Evolutionary conservation across 2,113 vertebrate genomes (phyloP), one percentile per base, ranked within the genome.

Genomic region (Ivindomyrus marchei): DNA sequence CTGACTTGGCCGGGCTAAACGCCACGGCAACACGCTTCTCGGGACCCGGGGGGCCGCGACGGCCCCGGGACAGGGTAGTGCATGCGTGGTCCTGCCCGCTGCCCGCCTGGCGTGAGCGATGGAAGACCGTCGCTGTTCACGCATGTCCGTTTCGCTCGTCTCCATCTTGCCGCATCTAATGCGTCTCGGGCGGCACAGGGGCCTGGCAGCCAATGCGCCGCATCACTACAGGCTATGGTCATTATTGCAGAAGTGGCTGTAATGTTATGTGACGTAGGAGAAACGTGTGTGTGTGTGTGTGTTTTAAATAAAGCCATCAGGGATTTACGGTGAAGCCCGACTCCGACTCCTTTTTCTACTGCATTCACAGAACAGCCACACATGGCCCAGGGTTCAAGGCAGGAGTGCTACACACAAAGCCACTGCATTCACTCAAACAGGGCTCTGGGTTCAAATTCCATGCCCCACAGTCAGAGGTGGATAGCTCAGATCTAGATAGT

Each of bases 251-350:
- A 94, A 92, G 94, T 96, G 94, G 94, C 95, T 95, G 95, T 96
- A 94, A 91, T 93, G 94, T 96, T 94, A 92, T 92, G 94, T 91
- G 92, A 90, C 94, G 94, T 96, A 94, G 93, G 93, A 93, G 92
- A 94, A 92, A 93, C 92, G 95, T 96, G 94, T 92, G 92, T 93
- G 92, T 93, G 92, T 93, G 31, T 31, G 62, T 70, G 62, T 70
- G 94, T 94, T 95, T 95, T 94, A 93, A 96, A 96, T 96, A 96
- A 96, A 96, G 93, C 91, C 95, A 94, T 95, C 93, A 95, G 95
- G 92, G 92, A 93, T 93, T 94, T 94, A 93, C 92, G 91, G 58
- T 56, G 52, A 36, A 39, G 87, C 36, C n/a, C 0, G 50, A 24
- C 31, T 53, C 31, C 8, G 27, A 8, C 36, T 19, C 19, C 4